Conservation (phyloP, 2,113 vertebrate genomes). For the Brienomyrus longianalis region DNA sequence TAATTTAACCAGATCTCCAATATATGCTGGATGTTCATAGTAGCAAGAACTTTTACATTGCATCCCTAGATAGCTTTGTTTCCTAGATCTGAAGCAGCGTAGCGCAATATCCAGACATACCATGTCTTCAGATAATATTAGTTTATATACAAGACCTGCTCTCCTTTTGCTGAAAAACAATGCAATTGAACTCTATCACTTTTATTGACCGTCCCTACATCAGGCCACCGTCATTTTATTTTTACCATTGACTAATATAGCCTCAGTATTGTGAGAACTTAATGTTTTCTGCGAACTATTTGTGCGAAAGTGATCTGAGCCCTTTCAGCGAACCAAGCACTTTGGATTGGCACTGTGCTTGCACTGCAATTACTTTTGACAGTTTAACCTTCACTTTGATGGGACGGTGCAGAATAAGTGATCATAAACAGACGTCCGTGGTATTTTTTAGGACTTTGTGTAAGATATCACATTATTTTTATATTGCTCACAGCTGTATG, state of each 20-base stretch:
- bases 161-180: background rate
- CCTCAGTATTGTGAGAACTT: background rate
- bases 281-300: background rate
- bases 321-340: background rate
- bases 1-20: background rate
- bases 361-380: background rate
- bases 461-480: background rate
- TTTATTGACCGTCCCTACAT: background rate
- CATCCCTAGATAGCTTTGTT: background rate
- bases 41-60: background rate
- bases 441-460: background rate
- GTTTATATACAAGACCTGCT: background rate
- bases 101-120: background rate
- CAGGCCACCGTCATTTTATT: background rate
- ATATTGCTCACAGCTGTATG: background rate
- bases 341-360: background rate
- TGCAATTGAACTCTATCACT: background rate
- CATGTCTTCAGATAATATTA: background rate
- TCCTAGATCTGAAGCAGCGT: background rate
- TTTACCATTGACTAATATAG: background rate
- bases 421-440: background rate
- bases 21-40: background rate
- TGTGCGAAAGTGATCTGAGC: background rate
- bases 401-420: background rate
- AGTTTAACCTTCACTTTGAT: background rate